Evolutionary conservation across 2,888 invertebrate species (phyloP).

Genomic region (Heliconius ethilla): DNA sequence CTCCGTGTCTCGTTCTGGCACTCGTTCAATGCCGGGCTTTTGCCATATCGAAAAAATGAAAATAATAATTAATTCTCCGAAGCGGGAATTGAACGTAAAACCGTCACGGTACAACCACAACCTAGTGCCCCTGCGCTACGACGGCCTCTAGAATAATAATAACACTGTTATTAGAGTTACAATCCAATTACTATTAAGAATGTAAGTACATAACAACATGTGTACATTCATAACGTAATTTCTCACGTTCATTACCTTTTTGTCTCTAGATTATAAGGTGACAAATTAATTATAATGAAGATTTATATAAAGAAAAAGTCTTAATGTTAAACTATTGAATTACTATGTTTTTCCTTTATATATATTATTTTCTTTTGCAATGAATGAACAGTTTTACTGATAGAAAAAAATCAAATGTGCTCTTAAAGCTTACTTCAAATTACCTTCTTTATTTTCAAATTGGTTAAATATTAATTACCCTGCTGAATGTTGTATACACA

Average conservation of each 20-base stretch:
- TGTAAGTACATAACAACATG: not conserved
- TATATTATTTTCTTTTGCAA: not conserved
- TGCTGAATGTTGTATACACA: not conserved
- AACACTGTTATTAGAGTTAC: too few relatives aligned
- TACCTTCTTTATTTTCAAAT: too few relatives aligned
- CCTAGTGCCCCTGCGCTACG: too few relatives aligned
- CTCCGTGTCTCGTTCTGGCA: too few relatives aligned
- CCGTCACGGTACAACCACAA: too few relatives aligned
- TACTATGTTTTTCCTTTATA: not conserved
- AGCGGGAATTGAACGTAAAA: too few relatives aligned
- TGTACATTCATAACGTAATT: not conserved
- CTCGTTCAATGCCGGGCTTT: too few relatives aligned
- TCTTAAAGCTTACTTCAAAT: not conserved
- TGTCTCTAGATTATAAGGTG: not conserved
- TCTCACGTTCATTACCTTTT: conserved; percentile 17
- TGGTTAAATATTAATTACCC: not conserved
- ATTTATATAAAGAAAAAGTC: not conserved
- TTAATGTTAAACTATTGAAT: not conserved
- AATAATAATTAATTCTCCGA: too few relatives aligned
- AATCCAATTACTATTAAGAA: not conserved
- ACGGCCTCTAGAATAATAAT: too few relatives aligned
- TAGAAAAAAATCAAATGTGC: not conserved
- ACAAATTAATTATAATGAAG: not conserved
- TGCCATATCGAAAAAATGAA: too few relatives aligned
- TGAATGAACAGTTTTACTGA: not conserved